A percentile compares a stretch with the other conserved stretches of the same genome.
Conservation (phyloP, 2,888 invertebrate species). For the Thecocarcelia acutangulata region DNA sequence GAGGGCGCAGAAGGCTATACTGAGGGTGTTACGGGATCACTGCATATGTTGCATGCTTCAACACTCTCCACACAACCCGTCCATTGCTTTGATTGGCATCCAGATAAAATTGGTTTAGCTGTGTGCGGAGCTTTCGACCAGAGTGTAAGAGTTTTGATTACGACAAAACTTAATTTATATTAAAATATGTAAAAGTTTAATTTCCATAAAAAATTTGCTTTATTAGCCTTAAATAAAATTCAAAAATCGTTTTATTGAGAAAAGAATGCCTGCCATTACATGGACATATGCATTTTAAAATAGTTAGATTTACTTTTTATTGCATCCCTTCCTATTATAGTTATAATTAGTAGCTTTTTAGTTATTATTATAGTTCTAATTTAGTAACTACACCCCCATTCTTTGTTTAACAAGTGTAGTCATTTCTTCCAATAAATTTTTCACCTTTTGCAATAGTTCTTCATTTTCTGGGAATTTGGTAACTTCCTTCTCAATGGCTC, state of each 20-base stretch:
- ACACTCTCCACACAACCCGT: constrained; percentile 93
- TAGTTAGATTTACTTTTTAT: no score
- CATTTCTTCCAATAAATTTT: constrained; percentile 76
- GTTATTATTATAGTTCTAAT: no score
- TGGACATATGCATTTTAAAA: no score
- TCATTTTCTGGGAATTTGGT: constrained; percentile 82
- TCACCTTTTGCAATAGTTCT: constrained; percentile 79
- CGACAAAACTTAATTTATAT: constrained; percentile 91
- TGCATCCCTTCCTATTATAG: no score
- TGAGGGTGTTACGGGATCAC: constrained; percentile 88
- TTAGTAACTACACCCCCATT: constrained; percentile 71
- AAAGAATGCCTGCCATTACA: no score
- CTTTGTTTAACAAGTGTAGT: constrained; percentile 73
- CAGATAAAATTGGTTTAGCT: constrained; percentile 92
- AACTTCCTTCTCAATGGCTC: constrained; percentile 81
- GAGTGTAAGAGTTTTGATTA: constrained; percentile 90
- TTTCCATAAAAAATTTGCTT: constrained; percentile 7
- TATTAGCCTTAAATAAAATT: background rate
- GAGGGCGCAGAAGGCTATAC: constrained; percentile 87
- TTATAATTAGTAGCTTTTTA: no score
- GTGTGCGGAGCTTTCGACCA: constrained; percentile 97
- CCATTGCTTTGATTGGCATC: constrained; percentile 94
- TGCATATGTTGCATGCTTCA: constrained; percentile 90
- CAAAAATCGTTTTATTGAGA: no score
- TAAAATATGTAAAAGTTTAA: constrained; percentile 36